These are phyloP conservation scores for Ramphastos sulfuratus DNA, from an alignment of 2,113 vertebrate species.

Conservation along the genomic window DNA sequence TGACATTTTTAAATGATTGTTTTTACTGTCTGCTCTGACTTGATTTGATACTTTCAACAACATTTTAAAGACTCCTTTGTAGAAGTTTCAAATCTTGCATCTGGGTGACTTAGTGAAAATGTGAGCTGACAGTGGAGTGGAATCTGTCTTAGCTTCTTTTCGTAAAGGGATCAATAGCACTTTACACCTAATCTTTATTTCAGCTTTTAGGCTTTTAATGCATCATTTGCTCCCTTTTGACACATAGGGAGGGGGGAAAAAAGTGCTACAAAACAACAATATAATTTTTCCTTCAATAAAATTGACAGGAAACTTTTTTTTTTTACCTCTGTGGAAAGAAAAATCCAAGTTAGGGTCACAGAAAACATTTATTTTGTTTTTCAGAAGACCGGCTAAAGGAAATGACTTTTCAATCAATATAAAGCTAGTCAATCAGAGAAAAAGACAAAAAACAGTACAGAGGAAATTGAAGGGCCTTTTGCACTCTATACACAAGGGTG, in stretches of 20 bases:
- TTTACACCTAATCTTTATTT: slow-evolving; percentile 74
- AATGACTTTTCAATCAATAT: slow-evolving; percentile 62
- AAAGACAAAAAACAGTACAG: slow-evolving; percentile 15
- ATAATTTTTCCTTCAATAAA: slow-evolving; percentile 57
- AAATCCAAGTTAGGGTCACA: slow-evolving; percentile 56
- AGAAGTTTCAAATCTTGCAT: slow-evolving; percentile 31
- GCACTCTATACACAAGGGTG: slow-evolving; percentile 25
- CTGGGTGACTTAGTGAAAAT: slow-evolving; percentile 64
- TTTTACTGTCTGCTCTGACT: background rate
- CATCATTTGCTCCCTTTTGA: slow-evolving; percentile 73
- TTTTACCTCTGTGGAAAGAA: slow-evolving; percentile 24
- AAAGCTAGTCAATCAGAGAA: slow-evolving; percentile 60
- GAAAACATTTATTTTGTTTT: slow-evolving; percentile 69
- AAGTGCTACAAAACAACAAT: slow-evolving; percentile 58
- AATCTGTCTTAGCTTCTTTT: slow-evolving; percentile 63
- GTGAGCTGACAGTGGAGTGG: slow-evolving; percentile 52
- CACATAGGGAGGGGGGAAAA: slow-evolving; percentile 53
- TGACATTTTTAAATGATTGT: slow-evolving; percentile 16
- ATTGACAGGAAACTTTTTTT: slow-evolving; percentile 62
- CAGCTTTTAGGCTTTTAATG: slow-evolving; percentile 71
- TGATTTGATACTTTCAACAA: slow-evolving; percentile 37
- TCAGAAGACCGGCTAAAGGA: slow-evolving; percentile 63
- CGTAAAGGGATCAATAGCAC: slow-evolving; percentile 70
- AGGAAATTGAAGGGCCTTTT: slow-evolving; percentile 50
- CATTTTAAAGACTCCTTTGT: slow-evolving; percentile 16